Base-by-base conservation (phyloP, 1,140 invertebrate genomes). In the Drosophila triauraria region DNA sequence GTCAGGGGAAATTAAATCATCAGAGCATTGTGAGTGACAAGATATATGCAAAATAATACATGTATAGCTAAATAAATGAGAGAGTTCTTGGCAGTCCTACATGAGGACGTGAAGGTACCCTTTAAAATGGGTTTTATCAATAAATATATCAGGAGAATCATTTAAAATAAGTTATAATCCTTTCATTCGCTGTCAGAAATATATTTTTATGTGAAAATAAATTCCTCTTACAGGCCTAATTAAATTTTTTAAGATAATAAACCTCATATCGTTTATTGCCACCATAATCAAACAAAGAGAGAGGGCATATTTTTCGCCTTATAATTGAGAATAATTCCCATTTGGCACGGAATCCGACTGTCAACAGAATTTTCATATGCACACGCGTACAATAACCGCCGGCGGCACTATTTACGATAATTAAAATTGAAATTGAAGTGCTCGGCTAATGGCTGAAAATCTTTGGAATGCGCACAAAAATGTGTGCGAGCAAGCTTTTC, bases 1-100 rank as follows among this genome's bases (percentile, higher is more conserved):
- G 77, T 82, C 59, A 74, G 75, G 76, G 72, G 84, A 87, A 87
- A 88, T 88, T 88, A 88, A 90, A 90, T 88, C 75, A 88, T 88
- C 85, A 65, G 70, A 54, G 64, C 58, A 56, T 81, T 74, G 65
- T 72, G 64, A 91, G 65, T 90, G 86, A 82, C 86, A 91, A 75
- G 62, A 68, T 68, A 71, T 68, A 47, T 61, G 23, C n/a, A 53
- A 44, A 57, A 64, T 57, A 23, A 40, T 27, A 38, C 56, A 56
- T n/a, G 7, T 35, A 43, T 38, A 44, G 8, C n/a, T 17, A 53
- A 38, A 53, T 38, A 38, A 38, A 17, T 32, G 35, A 40, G 20
- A 20, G 38, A 62, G 46, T 64, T 30, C 25, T 69, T 32, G 2
- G 15, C 6, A 15, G 20, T 0, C 2, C 3, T 27, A 7, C 25